Evolutionary conservation across 2,888 invertebrate species (phyloP).

Genomic region (Isoperla grammatica): DNA sequence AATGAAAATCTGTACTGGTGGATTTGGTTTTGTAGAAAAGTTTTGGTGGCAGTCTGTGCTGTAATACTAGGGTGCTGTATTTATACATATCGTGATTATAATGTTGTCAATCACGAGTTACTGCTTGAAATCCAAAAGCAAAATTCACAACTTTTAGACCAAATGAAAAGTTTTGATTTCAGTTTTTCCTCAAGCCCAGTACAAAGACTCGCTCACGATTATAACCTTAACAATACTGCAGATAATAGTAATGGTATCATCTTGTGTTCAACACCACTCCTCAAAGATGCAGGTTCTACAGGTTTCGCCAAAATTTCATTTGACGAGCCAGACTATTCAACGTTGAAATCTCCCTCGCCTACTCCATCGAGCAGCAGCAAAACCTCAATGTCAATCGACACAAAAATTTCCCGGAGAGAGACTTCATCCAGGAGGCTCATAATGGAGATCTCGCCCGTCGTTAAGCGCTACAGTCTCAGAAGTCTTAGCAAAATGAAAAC

Average conservation of each 20-base stretch:
- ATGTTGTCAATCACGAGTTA: slow-evolving; percentile 43
- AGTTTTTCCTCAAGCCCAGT: not conserved
- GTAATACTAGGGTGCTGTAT: slow-evolving; percentile 40
- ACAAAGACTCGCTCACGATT: not conserved
- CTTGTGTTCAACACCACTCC: too few relatives aligned
- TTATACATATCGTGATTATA: slow-evolving; percentile 44
- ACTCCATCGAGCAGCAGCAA: not conserved
- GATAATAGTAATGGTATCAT: too few relatives aligned
- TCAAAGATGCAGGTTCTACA: too few relatives aligned
- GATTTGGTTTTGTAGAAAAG: slow-evolving; percentile 46
- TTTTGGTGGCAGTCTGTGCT: slow-evolving; percentile 40
- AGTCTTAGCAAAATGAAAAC: not conserved
- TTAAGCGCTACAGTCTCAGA: slow-evolving; percentile 2
- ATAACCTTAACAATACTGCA: too few relatives aligned
- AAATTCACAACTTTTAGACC: slow-evolving; percentile 33
- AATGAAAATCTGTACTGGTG: slow-evolving; percentile 43
- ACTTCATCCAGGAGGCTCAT: not conserved
- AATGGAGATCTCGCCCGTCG: not conserved
- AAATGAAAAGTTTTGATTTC: not conserved
- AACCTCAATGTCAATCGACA: not conserved
- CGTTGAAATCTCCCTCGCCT: slow-evolving; percentile 6
- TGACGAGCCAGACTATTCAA: too few relatives aligned
- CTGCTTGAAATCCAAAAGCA: slow-evolving; percentile 44
- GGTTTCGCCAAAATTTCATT: too few relatives aligned
- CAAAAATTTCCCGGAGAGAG: not conserved